Conservation (phyloP, 2,113 vertebrate genomes). For the Grantiella picta region DNA sequence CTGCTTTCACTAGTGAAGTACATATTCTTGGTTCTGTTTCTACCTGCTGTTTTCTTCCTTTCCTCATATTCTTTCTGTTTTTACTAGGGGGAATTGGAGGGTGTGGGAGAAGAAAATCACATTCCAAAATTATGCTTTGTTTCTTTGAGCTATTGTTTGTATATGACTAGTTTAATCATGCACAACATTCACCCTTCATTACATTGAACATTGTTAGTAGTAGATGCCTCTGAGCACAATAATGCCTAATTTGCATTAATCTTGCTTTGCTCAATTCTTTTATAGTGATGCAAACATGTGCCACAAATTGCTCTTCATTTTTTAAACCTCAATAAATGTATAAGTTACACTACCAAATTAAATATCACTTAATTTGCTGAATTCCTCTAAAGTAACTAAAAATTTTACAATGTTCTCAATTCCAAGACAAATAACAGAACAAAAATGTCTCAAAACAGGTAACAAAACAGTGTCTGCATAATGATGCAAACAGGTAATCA, state of each 20-base stretch:
- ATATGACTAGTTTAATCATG: conserved; percentile 62
- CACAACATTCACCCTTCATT: conserved; percentile 58
- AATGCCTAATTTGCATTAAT: conserved; percentile 62
- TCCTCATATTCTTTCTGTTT: neutral
- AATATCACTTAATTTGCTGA: neutral
- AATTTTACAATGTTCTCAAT: neutral
- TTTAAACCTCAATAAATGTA: conserved; percentile 11
- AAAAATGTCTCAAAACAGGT: neutral
- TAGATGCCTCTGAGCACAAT: conserved; percentile 58
- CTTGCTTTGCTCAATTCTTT: conserved; percentile 38
- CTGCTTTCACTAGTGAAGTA: neutral
- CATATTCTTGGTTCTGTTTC: neutral
- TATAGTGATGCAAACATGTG: conserved; percentile 33
- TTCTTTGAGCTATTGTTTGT: conserved; percentile 56
- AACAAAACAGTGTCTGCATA: neutral
- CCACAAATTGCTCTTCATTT: conserved; percentile 44
- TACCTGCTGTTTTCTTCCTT: neutral
- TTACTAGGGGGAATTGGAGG: neutral
- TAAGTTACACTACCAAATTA: neutral
- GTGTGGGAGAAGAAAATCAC: neutral
- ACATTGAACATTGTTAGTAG: conserved; percentile 40
- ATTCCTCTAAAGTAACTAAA: neutral
- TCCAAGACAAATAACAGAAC: neutral
- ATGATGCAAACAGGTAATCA: neutral
- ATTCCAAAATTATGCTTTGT: conserved; percentile 20